These are phyloP conservation scores for Barbus barbus DNA, from an alignment of 2,113 vertebrate species.

Conservation along the genomic window DNA sequence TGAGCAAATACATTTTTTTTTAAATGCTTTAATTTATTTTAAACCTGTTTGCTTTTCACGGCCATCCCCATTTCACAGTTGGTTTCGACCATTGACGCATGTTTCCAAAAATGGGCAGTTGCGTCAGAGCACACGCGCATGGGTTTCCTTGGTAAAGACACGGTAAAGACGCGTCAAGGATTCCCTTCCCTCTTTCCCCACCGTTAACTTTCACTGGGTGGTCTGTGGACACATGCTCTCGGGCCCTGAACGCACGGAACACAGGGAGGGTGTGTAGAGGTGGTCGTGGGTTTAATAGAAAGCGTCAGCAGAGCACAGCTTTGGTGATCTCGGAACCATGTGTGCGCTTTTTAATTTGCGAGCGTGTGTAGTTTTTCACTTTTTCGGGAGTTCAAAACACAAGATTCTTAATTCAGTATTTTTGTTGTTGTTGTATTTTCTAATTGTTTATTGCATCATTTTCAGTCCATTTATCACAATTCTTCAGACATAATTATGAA, in stretches of 20 bases:
- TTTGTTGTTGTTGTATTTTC: too few species aligned
- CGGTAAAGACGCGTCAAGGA: slow-evolving; percentile 89
- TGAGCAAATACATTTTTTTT: too few species aligned
- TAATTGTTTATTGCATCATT: background rate
- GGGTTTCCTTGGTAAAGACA: slow-evolving; percentile 92
- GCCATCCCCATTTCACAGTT: slow-evolving; percentile 60
- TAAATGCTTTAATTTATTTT: background rate
- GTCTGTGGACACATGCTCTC: background rate
- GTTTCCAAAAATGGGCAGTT: slow-evolving; percentile 99
- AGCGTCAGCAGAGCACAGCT: background rate
- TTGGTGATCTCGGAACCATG: background rate
- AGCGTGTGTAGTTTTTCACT: background rate
- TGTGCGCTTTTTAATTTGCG: background rate
- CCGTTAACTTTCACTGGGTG: slow-evolving; percentile 48
- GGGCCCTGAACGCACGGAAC: background rate
- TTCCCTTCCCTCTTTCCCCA: slow-evolving; percentile 80
- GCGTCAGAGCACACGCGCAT: slow-evolving; percentile 86
- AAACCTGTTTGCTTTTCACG: background rate
- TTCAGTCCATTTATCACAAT: background rate
- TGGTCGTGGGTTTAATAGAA: slow-evolving; percentile 3
- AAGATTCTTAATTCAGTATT: background rate
- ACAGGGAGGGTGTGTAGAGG: background rate
- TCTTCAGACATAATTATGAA: background rate
- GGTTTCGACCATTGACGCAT: slow-evolving; percentile 87
- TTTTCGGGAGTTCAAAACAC: background rate